Percentiles rank a stretch among this genome's conserved stretches.
Conservation (phyloP, 2,113 vertebrate species). For the Mastomys natalensis region DNA sequence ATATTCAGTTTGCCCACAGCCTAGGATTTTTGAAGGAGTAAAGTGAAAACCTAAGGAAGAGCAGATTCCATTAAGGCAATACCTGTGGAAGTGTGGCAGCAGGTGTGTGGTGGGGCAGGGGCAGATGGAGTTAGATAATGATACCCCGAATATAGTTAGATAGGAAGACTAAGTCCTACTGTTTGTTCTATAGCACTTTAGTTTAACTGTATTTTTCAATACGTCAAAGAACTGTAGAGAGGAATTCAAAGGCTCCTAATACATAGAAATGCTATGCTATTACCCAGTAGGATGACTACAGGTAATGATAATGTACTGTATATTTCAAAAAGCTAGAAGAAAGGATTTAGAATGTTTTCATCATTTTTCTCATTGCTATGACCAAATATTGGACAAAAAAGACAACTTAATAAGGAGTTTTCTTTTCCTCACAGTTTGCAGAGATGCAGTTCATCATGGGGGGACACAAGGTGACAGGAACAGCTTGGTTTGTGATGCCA, state of each 20-base stretch:
- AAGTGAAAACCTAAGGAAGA: slow-evolving; percentile 32
- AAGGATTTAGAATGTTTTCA: neutral
- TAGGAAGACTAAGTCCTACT: neutral
- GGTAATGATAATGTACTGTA: neutral
- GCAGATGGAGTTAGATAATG: neutral
- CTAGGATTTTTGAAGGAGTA: slow-evolving; percentile 18
- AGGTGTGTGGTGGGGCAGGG: neutral
- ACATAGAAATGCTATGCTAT: neutral
- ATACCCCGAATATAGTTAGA: neutral
- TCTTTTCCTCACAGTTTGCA: neutral
- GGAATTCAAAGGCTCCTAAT: neutral
- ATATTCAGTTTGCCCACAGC: neutral
- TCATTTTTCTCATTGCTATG: neutral
- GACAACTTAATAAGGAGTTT: neutral
- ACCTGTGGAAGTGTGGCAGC: neutral
- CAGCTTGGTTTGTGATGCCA: neutral
- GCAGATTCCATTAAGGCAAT: neutral
- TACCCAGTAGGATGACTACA: neutral
- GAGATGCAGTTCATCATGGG: no score
- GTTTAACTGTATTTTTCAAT: neutral
- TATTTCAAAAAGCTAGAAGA: neutral
- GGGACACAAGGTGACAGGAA: neutral
- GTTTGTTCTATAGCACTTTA: neutral
- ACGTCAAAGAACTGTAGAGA: neutral
- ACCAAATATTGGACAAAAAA: neutral